Percentiles rank a stretch among this genome's conserved stretches.
Conservation (phyloP, 2,888 invertebrate genomes). For the Parnassius apollo region DNA sequence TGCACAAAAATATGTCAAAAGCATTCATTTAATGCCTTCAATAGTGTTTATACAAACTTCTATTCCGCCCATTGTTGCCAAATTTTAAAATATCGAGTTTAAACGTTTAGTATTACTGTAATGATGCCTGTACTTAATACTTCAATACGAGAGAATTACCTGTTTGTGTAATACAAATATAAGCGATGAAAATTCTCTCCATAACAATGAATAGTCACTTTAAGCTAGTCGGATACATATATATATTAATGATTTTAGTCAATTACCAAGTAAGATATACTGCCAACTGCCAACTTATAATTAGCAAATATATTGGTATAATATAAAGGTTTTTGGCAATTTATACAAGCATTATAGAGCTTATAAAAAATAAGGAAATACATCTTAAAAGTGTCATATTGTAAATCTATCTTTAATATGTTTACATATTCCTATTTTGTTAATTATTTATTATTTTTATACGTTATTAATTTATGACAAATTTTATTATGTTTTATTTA, state of each 20-base stretch:
- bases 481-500: slow-evolving; percentile 1
- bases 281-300: no score
- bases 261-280: slow-evolving; percentile 1
- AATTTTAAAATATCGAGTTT: slow-evolving; percentile 33
- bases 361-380: no score
- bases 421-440: not conserved
- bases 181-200: slow-evolving; percentile 12
- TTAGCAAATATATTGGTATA: no score
- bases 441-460: not conserved
- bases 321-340: no score
- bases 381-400: no score
- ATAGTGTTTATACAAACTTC: not conserved
- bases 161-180: slow-evolving; percentile 22
- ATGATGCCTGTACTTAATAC: not conserved
- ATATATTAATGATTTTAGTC: not conserved
- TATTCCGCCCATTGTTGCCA: slow-evolving; percentile 32
- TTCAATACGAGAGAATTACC: slow-evolving; percentile 13
- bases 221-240: not conserved
- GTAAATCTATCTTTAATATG: no score
- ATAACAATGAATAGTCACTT: not conserved
- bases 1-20: no score
- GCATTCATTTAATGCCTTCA: no score
- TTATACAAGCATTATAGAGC: no score
- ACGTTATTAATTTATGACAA: slow-evolving; percentile 12
- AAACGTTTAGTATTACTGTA: not conserved